Base-by-base conservation (phyloP, 2,888 invertebrate species). In the Mellilla xanthometata region DNA sequence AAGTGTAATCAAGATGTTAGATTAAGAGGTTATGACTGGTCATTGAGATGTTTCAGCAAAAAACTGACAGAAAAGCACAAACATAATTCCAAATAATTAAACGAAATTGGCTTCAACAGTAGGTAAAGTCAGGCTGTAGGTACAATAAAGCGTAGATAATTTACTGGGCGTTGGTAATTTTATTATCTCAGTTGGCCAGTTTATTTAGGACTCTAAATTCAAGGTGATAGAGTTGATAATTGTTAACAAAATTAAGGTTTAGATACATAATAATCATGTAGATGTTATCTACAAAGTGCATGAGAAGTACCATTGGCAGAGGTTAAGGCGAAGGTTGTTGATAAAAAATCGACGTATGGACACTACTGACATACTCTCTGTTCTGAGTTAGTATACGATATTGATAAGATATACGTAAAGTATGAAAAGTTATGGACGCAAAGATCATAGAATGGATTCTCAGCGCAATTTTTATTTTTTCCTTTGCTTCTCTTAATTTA, bases 21-120 rank as follows among this genome's bases (percentile, higher is more conserved):
- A 46, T 46, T 13, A 40, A 23, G 40, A 43, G 55, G 53, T 55
- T 35, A 55, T 31, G 33, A 38, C 35, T 36, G 53, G 53, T 56
- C 56, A 54, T 46, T 46, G 39, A 43, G 40, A 19, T 19, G 6
- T 19, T 50, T 46, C 15, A 31, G 30, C 11, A 48, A 38, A 52
- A 44, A 9, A 42, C 45, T 29, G 34, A 34, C 7, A 28, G 27
- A 19, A 3, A 6, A 29, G 12, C 36, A 12, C 19, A 6, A 28
- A 22, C 4, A 12, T 39, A 30, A 34, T 2, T 5, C 9, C n/a
- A 10, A 34, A 8, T 8, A 28, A 28, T 28, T 34, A 34, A 32
- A 12, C 9, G 13, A 22, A 40, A 41, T 33, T 22, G 9, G 9
- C 27, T 9, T 27, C 10, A 33, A 23, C 22, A 27, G 10, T 31